These are phyloP conservation scores for Malaclemys terrapin DNA, from an alignment of 2,113 vertebrate species.

Conservation along the genomic window DNA sequence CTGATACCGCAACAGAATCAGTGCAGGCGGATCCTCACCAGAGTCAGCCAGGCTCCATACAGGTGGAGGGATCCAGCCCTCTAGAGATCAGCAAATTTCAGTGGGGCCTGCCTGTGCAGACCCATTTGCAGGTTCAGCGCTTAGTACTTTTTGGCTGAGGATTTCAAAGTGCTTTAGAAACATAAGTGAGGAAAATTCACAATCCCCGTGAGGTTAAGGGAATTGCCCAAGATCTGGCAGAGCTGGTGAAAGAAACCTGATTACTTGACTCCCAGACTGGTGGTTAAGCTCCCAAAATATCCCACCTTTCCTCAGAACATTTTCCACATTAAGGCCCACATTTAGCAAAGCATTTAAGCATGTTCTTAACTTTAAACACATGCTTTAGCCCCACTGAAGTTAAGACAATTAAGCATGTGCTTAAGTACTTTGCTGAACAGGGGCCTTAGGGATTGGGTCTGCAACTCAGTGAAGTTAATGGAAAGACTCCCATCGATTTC, in stretches of 20 bases:
- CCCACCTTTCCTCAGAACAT: background rate
- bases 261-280: background rate
- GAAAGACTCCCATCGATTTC: background rate
- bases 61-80: background rate
- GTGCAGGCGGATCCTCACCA: background rate
- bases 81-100: background rate
- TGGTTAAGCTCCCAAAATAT: background rate
- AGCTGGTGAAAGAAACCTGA: background rate
- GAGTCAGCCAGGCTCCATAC: too few relatives aligned
- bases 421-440: background rate
- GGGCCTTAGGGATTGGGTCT: background rate
- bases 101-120: background rate
- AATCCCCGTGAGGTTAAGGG: background rate
- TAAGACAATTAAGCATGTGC: background rate
- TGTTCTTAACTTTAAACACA: background rate
- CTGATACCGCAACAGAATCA: background rate
- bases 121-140: background rate
- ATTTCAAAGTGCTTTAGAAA: background rate
- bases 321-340: background rate
- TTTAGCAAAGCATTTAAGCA: background rate
- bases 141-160: background rate
- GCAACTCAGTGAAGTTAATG: background rate
- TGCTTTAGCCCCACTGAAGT: background rate
- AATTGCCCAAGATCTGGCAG: background rate
- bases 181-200: background rate